Percentiles rank a stretch among this genome's conserved stretches.
Conservation (phyloP, 2,113 vertebrate genomes). For the Bufo bufo region DNA sequence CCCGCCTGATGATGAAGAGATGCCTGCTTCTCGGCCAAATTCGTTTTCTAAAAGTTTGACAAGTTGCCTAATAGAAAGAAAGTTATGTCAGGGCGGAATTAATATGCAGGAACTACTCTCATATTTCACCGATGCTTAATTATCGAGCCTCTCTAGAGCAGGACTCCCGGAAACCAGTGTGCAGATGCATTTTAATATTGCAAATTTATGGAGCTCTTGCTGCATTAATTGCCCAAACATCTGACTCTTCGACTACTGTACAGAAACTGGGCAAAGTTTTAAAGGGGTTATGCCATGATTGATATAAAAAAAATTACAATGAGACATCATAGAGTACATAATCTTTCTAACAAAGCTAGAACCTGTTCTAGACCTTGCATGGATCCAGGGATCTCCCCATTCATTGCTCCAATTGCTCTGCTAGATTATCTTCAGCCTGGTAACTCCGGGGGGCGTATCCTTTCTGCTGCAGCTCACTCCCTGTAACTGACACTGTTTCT, state of each 20-base stretch:
- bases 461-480: too few relatives aligned
- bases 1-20: slow-evolving; percentile 49
- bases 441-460: too few relatives aligned
- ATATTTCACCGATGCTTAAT: slow-evolving; percentile 38
- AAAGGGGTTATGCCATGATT: too few relatives aligned
- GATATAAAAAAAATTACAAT: too few relatives aligned
- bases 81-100: slow-evolving; percentile 34
- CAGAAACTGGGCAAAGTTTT: neutral
- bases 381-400: too few relatives aligned
- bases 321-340: too few relatives aligned
- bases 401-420: too few relatives aligned
- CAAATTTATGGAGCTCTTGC: slow-evolving; percentile 15
- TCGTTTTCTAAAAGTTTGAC: slow-evolving; percentile 49
- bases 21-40: slow-evolving; percentile 17
- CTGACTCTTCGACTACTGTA: neutral
- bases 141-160: slow-evolving; percentile 13
- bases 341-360: too few relatives aligned
- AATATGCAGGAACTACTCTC: slow-evolving; percentile 8
- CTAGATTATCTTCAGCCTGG: too few relatives aligned
- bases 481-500: too few relatives aligned
- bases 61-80: slow-evolving; percentile 53
- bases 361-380: too few relatives aligned
- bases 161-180: neutral
- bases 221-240: neutral
- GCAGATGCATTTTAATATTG: neutral